Evolutionary conservation across 2,113 vertebrate genomes (phyloP).

Genomic region (Nesogale talazaci): DNA sequence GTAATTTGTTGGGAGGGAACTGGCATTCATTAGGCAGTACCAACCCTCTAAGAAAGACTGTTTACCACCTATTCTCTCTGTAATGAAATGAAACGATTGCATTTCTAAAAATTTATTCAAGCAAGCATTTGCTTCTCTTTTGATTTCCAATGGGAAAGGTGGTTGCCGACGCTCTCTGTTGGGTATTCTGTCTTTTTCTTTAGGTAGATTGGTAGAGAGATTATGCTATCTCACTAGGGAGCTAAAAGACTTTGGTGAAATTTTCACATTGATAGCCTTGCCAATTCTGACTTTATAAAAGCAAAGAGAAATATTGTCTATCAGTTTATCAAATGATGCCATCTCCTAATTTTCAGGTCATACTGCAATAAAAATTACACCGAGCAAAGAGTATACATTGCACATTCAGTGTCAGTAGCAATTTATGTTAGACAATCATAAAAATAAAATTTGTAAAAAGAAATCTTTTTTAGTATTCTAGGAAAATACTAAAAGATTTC

Average conservation of each 20-base stretch:
- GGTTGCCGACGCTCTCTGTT: slow-evolving; percentile 35
- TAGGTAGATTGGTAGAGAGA: slow-evolving; percentile 57
- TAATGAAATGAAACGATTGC: slow-evolving; percentile 41
- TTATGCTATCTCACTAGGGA: slow-evolving; percentile 13
- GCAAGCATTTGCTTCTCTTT: slow-evolving; percentile 37
- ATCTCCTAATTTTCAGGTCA: slow-evolving; percentile 42
- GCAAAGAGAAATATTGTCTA: background rate
- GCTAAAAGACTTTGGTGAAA: background rate
- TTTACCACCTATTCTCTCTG: slow-evolving; percentile 33
- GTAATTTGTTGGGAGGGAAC: background rate
- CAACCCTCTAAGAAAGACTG: background rate
- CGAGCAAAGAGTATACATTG: background rate
- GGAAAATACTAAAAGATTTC: background rate
- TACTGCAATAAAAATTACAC: slow-evolving; percentile 25
- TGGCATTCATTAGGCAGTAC: slow-evolving; percentile 17
- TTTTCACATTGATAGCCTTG: background rate
- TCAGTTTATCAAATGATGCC: slow-evolving; percentile 5
- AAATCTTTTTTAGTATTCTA: slow-evolving; percentile 20
- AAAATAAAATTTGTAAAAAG: slow-evolving; percentile 14
- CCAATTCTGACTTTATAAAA: slow-evolving; percentile 24
- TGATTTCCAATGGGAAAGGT: slow-evolving; percentile 45
- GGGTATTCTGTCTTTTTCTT: slow-evolving; percentile 47
- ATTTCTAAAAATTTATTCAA: slow-evolving; percentile 54
- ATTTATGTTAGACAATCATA: slow-evolving; percentile 3
- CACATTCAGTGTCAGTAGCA: slow-evolving; percentile 14